Conservation (phyloP, 2,888 invertebrate species). For the Erebia palarica region DNA sequence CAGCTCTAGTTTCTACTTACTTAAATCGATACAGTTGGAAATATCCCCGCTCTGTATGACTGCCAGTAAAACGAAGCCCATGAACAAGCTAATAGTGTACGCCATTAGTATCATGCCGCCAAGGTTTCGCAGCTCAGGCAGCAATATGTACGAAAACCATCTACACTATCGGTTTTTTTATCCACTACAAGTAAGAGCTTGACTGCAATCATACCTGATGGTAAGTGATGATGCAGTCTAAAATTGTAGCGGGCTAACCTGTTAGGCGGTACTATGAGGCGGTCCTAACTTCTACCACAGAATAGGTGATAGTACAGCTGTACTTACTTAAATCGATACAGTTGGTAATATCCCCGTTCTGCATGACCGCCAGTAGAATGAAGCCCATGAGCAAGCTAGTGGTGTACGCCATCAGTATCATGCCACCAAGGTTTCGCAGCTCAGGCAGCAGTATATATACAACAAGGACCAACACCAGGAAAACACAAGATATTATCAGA, state of each 20-base stretch:
- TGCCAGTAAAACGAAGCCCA: conserved; percentile 83
- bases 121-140: conserved; percentile 72
- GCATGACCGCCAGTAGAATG: conserved; percentile 78
- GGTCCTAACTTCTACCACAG: not conserved
- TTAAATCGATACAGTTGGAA: not conserved
- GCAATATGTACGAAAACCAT: too few relatives aligned
- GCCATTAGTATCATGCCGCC: conserved; percentile 89
- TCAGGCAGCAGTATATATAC: conserved; percentile 41
- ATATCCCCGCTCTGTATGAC: conserved; percentile 59
- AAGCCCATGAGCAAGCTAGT: conserved; percentile 84
- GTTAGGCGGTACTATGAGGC: too few relatives aligned
- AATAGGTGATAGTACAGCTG: too few relatives aligned
- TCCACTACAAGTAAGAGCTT: too few relatives aligned
- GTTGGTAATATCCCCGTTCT: conserved; percentile 40
- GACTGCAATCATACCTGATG: too few relatives aligned
- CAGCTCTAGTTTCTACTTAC: too few relatives aligned
- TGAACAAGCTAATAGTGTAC: too few relatives aligned
- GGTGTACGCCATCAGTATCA: conserved; percentile 88
- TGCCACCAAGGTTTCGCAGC: conserved; percentile 85
- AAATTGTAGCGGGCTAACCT: too few relatives aligned
- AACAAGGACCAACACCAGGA: conserved; percentile 20
- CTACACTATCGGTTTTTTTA: too few relatives aligned
- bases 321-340: conserved; percentile 10
- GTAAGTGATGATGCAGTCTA: too few relatives aligned
- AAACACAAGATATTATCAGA: conserved; percentile 12